Evolutionary conservation across 2,113 vertebrate genomes (phyloP).

Genomic region (Microcebus murinus): DNA sequence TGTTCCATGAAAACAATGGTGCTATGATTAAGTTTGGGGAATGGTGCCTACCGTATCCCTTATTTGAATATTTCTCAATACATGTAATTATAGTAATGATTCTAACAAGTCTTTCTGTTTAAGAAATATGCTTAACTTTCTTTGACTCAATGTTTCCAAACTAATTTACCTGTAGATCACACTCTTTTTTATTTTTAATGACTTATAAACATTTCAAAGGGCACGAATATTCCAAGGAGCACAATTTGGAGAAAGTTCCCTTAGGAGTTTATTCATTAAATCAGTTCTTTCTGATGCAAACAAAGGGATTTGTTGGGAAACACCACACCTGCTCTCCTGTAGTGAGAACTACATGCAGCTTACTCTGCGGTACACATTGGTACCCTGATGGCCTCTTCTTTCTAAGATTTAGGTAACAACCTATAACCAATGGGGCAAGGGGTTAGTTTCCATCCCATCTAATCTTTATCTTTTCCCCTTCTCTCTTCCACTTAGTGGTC

Average conservation of each 20-base stretch:
- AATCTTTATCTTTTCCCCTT: not conserved
- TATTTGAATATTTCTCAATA: slow-evolving; percentile 39
- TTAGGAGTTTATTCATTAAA: not conserved
- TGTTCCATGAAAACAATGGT: not conserved
- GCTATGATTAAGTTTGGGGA: slow-evolving; percentile 36
- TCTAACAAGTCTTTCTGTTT: slow-evolving; percentile 39
- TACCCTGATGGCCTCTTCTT: not conserved
- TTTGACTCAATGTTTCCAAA: slow-evolving; percentile 43
- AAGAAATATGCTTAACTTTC: slow-evolving; percentile 33
- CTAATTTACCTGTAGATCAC: not conserved
- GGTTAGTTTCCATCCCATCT: not conserved
- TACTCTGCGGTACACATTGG: not conserved
- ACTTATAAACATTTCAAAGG: not conserved
- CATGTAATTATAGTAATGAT: slow-evolving; percentile 17
- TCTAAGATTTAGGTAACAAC: not conserved
- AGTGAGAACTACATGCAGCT: not conserved
- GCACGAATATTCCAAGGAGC: not conserved
- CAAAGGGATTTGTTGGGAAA: not conserved
- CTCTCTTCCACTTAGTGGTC: not conserved
- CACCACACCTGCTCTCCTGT: not conserved
- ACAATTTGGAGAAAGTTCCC: not conserved
- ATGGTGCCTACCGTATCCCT: not conserved
- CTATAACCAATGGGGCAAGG: not conserved
- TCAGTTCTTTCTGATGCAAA: not conserved
- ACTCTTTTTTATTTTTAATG: slow-evolving; percentile 7